Percentiles rank a stretch among this genome's conserved stretches.
Conservation (phyloP, 35 echinoderm and acorn worm species). For the Stichopus chloronotus region DNA sequence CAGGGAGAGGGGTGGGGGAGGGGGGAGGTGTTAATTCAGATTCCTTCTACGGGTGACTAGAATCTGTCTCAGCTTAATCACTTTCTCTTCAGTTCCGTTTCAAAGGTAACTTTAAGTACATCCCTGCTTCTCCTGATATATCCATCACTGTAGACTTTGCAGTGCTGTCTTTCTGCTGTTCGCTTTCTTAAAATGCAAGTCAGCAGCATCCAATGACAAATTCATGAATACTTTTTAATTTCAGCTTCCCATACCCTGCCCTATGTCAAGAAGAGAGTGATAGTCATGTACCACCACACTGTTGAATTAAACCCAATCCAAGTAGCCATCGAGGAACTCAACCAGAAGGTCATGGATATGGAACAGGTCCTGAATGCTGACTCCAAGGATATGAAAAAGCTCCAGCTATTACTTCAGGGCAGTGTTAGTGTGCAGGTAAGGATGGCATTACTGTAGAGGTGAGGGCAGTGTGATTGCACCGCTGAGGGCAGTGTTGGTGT, state of each 20-base stretch:
- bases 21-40: too few species aligned
- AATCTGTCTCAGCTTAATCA: too few species aligned
- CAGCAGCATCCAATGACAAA: too few species aligned
- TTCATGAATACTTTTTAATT: not conserved
- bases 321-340: slow-evolving; percentile 95
- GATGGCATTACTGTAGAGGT: not conserved
- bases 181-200: too few species aligned
- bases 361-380: slow-evolving; percentile 66
- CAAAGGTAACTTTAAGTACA: too few species aligned
- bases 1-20: too few species aligned
- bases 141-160: too few species aligned
- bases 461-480: not conserved
- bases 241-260: slow-evolving; percentile 93
- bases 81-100: too few species aligned
- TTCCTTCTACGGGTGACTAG: too few species aligned
- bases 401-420: slow-evolving; percentile 94
- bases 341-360: slow-evolving; percentile 82
- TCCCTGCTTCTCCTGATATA: too few species aligned
- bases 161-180: too few species aligned
- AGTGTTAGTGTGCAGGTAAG: slow-evolving; percentile 97
- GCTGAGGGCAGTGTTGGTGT: slow-evolving; percentile 20
- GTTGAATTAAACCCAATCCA: slow-evolving; percentile 88
- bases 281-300: slow-evolving; percentile 80
- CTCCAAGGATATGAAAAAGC: slow-evolving; percentile 75
- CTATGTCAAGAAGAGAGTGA: slow-evolving; percentile 94